These are phyloP conservation scores for Halcyon malimbica DNA, from an alignment of 2,113 vertebrate genomes.

Conservation along the genomic window DNA sequence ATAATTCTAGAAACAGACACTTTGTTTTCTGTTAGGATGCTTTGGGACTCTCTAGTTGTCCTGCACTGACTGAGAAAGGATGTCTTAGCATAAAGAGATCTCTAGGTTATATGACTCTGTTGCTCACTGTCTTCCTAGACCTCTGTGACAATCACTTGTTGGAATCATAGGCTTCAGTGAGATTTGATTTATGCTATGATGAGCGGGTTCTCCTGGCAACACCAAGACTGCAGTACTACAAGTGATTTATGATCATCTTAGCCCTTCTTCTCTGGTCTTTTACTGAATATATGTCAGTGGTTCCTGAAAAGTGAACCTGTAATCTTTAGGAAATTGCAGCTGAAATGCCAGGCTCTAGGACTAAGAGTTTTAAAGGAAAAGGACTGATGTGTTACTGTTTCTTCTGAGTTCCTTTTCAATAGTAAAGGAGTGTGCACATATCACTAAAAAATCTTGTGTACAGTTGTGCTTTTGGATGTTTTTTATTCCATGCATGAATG, in stretches of 20 bases:
- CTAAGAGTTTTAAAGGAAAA: neutral
- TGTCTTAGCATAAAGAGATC: neutral
- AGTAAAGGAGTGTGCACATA: neutral
- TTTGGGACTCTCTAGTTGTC: neutral
- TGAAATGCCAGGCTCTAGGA: neutral
- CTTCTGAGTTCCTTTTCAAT: neutral
- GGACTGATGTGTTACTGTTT: neutral
- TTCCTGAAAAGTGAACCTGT: neutral
- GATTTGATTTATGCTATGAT: neutral
- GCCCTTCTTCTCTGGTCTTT: neutral
- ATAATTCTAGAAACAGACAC: neutral
- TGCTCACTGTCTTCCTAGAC: neutral
- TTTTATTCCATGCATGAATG: neutral
- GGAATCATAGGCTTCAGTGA: neutral
- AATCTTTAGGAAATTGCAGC: neutral
- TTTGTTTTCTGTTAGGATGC: neutral
- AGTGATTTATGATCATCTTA: neutral
- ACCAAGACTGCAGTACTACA: neutral
- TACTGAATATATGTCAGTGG: neutral
- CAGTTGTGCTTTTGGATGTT: neutral
- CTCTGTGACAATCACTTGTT: neutral
- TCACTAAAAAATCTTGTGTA: neutral
- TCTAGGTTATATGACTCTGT: neutral
- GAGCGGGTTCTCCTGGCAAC: neutral
- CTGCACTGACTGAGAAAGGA: neutral